Percentiles rank a stretch among this genome's conserved stretches.
Evolutionary conservation across 2,113 vertebrate species (phyloP).

Genomic region (Bungarus multicinctus): DNA sequence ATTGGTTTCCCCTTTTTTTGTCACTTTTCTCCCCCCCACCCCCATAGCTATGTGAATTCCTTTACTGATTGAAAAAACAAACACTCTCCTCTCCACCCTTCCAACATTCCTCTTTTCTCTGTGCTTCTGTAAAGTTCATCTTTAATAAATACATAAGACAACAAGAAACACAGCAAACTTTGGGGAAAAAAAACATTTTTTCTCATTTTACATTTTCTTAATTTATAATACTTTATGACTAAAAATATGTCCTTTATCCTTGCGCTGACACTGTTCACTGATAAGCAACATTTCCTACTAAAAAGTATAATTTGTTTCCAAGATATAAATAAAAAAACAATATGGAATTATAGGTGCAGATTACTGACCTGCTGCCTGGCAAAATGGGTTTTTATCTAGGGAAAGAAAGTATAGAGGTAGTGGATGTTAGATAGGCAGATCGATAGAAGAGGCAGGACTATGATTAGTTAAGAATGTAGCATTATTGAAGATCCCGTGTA

Average conservation of each 20-base stretch:
- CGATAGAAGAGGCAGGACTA: too few relatives aligned
- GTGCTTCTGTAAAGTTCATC: not conserved
- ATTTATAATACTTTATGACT: not conserved
- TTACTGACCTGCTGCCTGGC: not conserved
- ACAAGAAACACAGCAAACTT: not conserved
- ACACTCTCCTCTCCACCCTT: not conserved
- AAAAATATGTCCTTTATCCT: not conserved
- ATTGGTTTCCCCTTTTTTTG: not conserved
- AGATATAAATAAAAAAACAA: not conserved
- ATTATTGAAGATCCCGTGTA: too few relatives aligned
- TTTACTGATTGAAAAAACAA: not conserved
- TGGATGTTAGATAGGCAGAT: too few relatives aligned
- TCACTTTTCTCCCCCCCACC: not conserved
- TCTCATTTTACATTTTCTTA: not conserved
- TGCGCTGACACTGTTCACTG: not conserved
- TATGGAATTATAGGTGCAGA: not conserved
- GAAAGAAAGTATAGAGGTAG: not conserved
- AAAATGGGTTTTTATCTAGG: not conserved
- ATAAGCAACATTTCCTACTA: not conserved
- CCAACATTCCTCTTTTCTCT: not conserved
- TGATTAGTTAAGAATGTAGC: too few relatives aligned
- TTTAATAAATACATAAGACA: not conserved
- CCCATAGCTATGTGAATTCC: not conserved
- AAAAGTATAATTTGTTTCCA: not conserved
- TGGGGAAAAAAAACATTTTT: not conserved